phyloP scores from a whole-genome alignment of 2,113 vertebrate genomes.

The Anoplopoma fimbria region DNA sequence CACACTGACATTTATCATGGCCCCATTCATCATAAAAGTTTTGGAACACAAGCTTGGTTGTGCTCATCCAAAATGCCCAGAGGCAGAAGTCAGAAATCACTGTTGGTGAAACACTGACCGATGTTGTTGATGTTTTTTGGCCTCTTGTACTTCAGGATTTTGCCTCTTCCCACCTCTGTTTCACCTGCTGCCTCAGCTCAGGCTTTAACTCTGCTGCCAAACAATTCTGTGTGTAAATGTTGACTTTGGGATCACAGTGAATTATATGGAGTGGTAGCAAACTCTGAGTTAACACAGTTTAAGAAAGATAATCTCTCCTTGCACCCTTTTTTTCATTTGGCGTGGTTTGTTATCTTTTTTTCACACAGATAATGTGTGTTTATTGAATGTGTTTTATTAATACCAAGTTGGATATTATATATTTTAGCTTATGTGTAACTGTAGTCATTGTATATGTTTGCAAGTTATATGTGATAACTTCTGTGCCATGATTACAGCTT shows the following conservation, averaged over 20 bases:
- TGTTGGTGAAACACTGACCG: neutral
- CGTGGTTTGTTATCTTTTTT: neutral
- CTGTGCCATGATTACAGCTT: neutral
- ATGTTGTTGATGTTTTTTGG: conserved; percentile 20
- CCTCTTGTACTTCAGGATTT: neutral
- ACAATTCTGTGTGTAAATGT: conserved; percentile 40
- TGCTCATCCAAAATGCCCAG: conserved; percentile 9
- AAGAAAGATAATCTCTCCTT: conserved; percentile 31
- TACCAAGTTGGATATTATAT: neutral
- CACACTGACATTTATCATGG: neutral
- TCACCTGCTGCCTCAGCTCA: conserved; percentile 38
- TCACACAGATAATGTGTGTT: neutral
- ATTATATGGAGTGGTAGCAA: neutral
- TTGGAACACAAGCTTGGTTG: neutral
- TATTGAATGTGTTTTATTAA: neutral
- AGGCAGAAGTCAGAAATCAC: conserved; percentile 1
- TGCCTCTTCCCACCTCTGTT: neutral
- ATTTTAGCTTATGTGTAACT: neutral
- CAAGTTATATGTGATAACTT: neutral
- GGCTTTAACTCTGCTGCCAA: conserved; percentile 1
- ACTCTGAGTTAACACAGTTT: conserved; percentile 11
- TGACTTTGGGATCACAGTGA: conserved; percentile 52
- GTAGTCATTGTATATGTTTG: neutral
- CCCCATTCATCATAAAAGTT: conserved; percentile 14
- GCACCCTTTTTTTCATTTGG: neutral